These are phyloP conservation scores for Peromyscus nudipes DNA, from an alignment of 2,797 vertebrate species.

Conservation along the genomic window DNA sequence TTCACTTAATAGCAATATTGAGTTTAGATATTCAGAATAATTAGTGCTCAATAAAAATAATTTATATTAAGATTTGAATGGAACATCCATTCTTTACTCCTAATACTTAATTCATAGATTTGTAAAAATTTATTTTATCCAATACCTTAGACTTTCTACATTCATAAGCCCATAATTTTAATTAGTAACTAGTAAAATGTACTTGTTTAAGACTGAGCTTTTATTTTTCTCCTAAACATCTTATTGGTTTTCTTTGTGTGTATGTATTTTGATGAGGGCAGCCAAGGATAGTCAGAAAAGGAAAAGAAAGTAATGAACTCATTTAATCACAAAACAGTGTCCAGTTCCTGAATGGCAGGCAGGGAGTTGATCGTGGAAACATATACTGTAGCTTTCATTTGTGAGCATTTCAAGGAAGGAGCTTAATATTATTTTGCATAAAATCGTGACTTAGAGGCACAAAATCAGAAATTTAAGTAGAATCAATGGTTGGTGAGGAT, in stretches of 20 bases:
- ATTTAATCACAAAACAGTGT: neutral
- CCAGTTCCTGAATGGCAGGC: neutral
- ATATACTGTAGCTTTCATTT: neutral
- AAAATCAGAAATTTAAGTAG: constrained; percentile 3
- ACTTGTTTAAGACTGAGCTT: constrained; percentile 3
- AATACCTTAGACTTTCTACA: constrained; percentile 28
- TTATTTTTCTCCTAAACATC: neutral
- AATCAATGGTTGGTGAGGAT: neutral
- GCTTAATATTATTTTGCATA: constrained; percentile 31
- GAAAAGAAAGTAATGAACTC: constrained; percentile 36
- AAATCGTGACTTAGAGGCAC: constrained; percentile 16
- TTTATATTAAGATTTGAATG: neutral
- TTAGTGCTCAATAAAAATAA: constrained; percentile 49
- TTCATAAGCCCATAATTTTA: neutral
- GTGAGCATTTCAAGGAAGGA: constrained; percentile 35
- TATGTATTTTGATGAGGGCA: neutral
- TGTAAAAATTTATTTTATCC: neutral
- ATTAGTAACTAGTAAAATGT: constrained; percentile 36
- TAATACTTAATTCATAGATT: neutral
- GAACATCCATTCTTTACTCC: neutral
- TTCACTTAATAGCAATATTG: neutral
- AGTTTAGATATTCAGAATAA: constrained; percentile 38
- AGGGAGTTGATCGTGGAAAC: neutral
- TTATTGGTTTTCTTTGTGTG: neutral
- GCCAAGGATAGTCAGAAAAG: neutral